Evolutionary conservation across 1,140 invertebrate species (phyloP).

Genomic region (Bombus balteatus): DNA sequence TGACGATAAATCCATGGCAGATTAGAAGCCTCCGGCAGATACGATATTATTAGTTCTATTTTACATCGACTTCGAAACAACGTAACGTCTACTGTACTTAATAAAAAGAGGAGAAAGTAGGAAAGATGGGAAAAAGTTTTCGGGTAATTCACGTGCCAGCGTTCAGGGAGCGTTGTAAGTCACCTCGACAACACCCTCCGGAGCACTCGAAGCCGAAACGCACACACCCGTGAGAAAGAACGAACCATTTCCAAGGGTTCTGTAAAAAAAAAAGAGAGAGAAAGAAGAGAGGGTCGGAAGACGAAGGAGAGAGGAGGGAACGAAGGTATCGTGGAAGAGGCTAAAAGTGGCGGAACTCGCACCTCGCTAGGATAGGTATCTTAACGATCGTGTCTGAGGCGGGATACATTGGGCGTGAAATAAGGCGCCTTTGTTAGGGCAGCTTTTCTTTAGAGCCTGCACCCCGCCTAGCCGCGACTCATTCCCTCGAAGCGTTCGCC

Average conservation of each 20-base stretch:
- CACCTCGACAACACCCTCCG: conserved; percentile 33
- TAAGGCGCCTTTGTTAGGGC: conserved; percentile 74
- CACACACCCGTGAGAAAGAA: conserved; percentile 33
- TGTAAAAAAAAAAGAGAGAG: conserved; percentile 17
- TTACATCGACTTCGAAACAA: conserved; percentile 1
- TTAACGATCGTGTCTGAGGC: conserved; percentile 78
- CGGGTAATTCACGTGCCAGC: conserved; percentile 15
- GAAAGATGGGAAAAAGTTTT: neutral
- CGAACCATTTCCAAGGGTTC: conserved; percentile 47
- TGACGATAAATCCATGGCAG: conserved; percentile 6
- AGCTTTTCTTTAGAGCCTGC: conserved; percentile 62
- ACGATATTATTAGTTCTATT: conserved; percentile 37
- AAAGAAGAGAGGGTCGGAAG: conserved; percentile 3
- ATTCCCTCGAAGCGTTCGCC: conserved; percentile 10
- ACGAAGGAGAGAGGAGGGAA: neutral
- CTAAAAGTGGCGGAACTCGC: conserved; percentile 47
- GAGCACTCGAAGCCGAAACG: conserved; percentile 24
- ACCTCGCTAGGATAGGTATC: conserved; percentile 73
- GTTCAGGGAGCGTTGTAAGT: conserved; percentile 28
- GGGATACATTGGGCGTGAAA: conserved; percentile 77
- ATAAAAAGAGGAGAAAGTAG: neutral
- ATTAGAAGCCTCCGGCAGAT: conserved; percentile 5
- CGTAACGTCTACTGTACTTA: neutral
- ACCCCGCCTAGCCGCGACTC: neutral
- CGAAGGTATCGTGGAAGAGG: conserved; percentile 11